Percentiles rank a stretch among this genome's conserved stretches.
Conservation (phyloP, 2,113 vertebrate species). For the Martes martes region DNA sequence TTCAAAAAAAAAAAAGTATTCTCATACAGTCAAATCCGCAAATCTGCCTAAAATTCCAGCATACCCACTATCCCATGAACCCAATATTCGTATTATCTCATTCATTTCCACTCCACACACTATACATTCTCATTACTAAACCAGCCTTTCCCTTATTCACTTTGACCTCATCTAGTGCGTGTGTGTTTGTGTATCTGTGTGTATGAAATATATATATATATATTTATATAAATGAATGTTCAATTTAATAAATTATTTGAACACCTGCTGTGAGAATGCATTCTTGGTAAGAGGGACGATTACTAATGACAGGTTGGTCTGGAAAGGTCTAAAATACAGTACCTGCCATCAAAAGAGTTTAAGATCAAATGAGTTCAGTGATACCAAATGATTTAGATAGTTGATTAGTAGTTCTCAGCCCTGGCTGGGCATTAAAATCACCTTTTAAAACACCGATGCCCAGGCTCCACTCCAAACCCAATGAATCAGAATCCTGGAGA, state of each 20-base stretch:
- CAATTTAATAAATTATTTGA: slow-evolving; percentile 8
- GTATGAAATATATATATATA: not conserved
- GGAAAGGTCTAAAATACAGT: not conserved
- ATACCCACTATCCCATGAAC: not conserved
- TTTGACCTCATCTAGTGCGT: not conserved
- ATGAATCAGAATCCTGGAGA: not conserved
- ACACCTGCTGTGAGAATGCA: not conserved
- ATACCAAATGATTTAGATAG: not conserved
- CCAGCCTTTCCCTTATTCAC: not conserved
- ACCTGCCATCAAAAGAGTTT: not conserved
- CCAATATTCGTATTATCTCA: not conserved
- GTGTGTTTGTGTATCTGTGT: not conserved
- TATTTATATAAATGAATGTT: not conserved
- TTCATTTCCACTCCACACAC: not conserved
- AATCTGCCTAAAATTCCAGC: not conserved
- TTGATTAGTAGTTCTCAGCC: not conserved
- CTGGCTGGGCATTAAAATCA: not conserved
- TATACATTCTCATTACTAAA: not conserved
- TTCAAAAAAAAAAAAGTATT: not conserved
- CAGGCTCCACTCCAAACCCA: not conserved
- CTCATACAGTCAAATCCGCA: not conserved
- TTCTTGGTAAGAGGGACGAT: not conserved
- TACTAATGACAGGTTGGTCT: not conserved
- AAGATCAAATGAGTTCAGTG: not conserved
- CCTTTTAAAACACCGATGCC: not conserved